These are phyloP conservation scores for Campylorhamphus procurvoides DNA, from an alignment of 2,113 vertebrate species.

Conservation along the genomic window DNA sequence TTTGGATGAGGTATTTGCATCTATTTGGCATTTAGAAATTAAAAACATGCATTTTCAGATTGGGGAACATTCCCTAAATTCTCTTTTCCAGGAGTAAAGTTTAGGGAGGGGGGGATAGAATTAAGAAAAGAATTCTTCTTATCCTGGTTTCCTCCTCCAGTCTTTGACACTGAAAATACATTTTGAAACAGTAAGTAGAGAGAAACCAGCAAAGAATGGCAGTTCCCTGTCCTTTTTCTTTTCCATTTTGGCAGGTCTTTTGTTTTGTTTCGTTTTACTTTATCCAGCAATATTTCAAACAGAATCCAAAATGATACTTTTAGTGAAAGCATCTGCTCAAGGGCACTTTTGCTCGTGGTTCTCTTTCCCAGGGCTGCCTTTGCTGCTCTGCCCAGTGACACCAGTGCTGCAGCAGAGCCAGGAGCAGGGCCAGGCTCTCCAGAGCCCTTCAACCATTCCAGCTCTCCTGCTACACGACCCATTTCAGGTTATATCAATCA, in stretches of 20 bases:
- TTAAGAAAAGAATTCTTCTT: not conserved
- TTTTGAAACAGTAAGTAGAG: not conserved
- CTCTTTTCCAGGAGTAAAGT: not conserved
- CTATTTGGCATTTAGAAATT: not conserved
- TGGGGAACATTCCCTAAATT: not conserved
- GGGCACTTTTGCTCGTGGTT: not conserved
- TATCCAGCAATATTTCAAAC: not conserved
- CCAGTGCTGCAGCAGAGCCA: not conserved
- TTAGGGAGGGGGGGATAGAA: not conserved
- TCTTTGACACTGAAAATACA: not conserved
- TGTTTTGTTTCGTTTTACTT: not conserved
- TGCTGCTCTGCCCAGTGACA: not conserved
- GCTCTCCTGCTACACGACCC: accelerated
- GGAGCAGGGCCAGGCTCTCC: not conserved
- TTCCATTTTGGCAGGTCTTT: not conserved
- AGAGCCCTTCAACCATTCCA: not conserved
- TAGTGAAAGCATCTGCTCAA: not conserved
- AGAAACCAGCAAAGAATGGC: not conserved
- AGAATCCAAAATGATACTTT: not conserved
- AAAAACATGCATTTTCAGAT: not conserved
- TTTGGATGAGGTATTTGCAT: not conserved
- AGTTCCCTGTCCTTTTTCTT: not conserved
- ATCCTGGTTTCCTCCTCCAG: not conserved
- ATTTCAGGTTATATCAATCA: accelerated
- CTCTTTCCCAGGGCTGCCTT: not conserved